phyloP scores from a whole-genome alignment of 2,113 vertebrate species.

The Psammodynastes pulverulentus region DNA sequence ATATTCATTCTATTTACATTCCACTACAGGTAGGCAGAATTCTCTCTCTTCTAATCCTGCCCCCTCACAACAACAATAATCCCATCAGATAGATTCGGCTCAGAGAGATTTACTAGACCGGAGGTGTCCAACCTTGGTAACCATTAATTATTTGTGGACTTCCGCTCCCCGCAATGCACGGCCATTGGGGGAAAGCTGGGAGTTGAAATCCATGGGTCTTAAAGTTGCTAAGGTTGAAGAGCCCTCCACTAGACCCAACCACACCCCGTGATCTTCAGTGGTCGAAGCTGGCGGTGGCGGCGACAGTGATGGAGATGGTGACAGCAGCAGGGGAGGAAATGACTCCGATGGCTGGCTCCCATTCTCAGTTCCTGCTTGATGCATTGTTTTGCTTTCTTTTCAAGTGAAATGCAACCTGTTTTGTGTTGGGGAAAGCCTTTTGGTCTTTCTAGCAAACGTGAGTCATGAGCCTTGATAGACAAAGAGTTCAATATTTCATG shows the following conservation, averaged over 20 bases:
- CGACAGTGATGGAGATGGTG: too few relatives aligned
- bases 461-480: not conserved
- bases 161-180: too few relatives aligned
- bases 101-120: not conserved
- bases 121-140: too few relatives aligned
- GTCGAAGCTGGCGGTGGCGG: too few relatives aligned
- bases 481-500: not conserved
- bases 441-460: constrained; percentile 1
- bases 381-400: not conserved
- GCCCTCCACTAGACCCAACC: too few relatives aligned
- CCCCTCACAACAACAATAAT: not conserved
- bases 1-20: not conserved
- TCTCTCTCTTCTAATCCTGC: not conserved
- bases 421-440: constrained; percentile 12
- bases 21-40: not conserved
- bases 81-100: not conserved
- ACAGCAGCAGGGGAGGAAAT: not conserved
- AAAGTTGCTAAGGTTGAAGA: too few relatives aligned
- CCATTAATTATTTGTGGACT: too few relatives aligned
- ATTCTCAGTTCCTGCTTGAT: not conserved
- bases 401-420: constrained; percentile 22
- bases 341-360: too few relatives aligned
- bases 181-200: too few relatives aligned
- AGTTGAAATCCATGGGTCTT: too few relatives aligned
- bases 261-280: too few relatives aligned